A percentile compares a stretch with the other conserved stretches of the same genome.
phyloP scores from a whole-genome alignment of 2,113 vertebrate species.

The Gambusia affinis region DNA sequence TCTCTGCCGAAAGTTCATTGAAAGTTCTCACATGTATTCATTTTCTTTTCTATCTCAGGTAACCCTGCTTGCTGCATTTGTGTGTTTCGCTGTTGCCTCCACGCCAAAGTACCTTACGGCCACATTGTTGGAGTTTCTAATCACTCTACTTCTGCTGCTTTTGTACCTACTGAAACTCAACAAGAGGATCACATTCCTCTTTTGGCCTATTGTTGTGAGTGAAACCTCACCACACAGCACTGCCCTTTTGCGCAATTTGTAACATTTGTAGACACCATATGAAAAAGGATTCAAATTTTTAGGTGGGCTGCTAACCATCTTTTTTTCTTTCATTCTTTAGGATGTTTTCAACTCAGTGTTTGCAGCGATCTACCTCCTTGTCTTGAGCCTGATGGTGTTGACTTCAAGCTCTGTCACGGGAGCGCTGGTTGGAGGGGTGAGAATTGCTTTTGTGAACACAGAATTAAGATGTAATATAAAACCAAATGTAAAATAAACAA shows the following conservation, averaged over 20 bases:
- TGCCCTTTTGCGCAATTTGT: neutral
- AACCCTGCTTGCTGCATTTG: constrained; percentile 59
- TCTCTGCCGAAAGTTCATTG: neutral
- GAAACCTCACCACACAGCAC: neutral
- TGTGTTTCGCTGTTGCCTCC: constrained; percentile 73
- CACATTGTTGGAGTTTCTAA: constrained; percentile 75
- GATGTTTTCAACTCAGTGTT: constrained; percentile 86
- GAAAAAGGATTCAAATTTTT: neutral
- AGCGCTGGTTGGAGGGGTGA: constrained; percentile 86
- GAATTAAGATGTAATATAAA: too few relatives aligned
- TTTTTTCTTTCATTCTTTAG: constrained; percentile 64
- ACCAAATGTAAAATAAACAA: neutral
- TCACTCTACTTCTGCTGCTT: constrained; percentile 75
- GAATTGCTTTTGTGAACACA: constrained; percentile 44
- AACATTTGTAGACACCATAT: neutral
- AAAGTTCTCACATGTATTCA: too few relatives aligned
- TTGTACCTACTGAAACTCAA: constrained; percentile 84
- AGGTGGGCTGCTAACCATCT: neutral
- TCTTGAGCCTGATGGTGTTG: constrained; percentile 79
- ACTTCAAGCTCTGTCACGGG: constrained; percentile 60
- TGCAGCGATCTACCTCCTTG: constrained; percentile 76
- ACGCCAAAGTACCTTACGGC: constrained; percentile 70
- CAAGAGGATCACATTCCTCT: constrained; percentile 69
- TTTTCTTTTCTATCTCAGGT: constrained; percentile 60
- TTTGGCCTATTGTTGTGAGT: constrained; percentile 89